These are phyloP conservation scores for Orestias chungarensis DNA, from an alignment of 2,797 vertebrate species.

Conservation along the genomic window DNA sequence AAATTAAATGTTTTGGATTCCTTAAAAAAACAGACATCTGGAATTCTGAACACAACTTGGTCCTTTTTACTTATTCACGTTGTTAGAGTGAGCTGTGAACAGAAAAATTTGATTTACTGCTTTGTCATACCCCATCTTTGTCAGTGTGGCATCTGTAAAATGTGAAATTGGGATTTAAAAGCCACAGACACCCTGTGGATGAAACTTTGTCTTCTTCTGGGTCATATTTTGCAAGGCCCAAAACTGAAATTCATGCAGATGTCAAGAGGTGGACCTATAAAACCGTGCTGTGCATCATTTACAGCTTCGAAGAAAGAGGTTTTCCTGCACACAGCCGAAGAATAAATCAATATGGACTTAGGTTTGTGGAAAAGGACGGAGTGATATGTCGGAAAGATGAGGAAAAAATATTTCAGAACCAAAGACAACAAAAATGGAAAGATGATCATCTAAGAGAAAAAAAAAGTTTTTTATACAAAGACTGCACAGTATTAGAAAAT, in stretches of 20 bases:
- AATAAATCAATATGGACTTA: neutral
- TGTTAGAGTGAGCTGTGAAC: neutral
- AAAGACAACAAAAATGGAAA: slow-evolving; percentile 1
- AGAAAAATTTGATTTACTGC: slow-evolving; percentile 1
- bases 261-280: neutral
- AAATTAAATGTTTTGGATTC: neutral
- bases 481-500: too few species aligned
- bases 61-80: neutral
- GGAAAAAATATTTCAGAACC: neutral
- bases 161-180: neutral
- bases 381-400: neutral
- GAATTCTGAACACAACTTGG: neutral
- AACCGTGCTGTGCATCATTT: neutral
- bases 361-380: neutral
- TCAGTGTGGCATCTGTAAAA: slow-evolving; percentile 30
- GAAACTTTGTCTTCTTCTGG: slow-evolving; percentile 7
- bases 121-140: slow-evolving; percentile 3
- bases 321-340: neutral
- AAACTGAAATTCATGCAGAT: neutral
- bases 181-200: neutral
- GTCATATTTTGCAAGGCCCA: slow-evolving; percentile 1
- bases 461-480: neutral
- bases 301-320: neutral
- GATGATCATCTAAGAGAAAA: neutral
- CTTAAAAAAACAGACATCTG: neutral